A percentile compares a stretch with the other conserved stretches of the same genome.
Conservation (phyloP, 2,797 vertebrate species). For the Tangara arthus region DNA sequence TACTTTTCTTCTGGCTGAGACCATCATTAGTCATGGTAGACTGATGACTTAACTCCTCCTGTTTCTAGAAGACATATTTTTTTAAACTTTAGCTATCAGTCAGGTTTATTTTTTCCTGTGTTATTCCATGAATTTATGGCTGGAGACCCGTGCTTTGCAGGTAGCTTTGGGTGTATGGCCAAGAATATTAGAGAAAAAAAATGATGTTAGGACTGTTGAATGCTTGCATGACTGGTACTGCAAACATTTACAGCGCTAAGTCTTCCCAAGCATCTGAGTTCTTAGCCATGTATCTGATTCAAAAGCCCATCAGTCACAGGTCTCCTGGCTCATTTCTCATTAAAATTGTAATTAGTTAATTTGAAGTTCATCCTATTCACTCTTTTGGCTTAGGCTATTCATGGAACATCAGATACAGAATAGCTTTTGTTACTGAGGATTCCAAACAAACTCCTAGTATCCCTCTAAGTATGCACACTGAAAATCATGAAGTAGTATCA, state of each 20-base stretch:
- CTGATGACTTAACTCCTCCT: not conserved
- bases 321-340: not conserved
- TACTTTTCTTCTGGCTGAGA: not conserved
- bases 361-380: not conserved
- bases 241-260: not conserved
- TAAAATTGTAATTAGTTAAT: not conserved
- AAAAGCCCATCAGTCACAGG: not conserved
- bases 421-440: not conserved
- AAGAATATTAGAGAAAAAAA: not conserved
- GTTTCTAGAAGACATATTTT: not conserved
- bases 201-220: not conserved
- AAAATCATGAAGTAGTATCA: not conserved
- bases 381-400: not conserved
- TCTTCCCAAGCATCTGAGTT: not conserved
- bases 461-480: not conserved
- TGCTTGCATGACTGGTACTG: not conserved
- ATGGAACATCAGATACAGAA: not conserved
- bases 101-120: not conserved
- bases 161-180: not conserved
- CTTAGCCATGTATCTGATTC: not conserved
- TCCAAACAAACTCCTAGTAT: not conserved
- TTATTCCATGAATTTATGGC: not conserved
- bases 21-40: rapidly evolving
- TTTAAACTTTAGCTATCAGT: not conserved
- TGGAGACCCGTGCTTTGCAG: not conserved